phyloP scores from a whole-genome alignment of 2,888 invertebrate genomes.

The Clitarchus hookeri region DNA sequence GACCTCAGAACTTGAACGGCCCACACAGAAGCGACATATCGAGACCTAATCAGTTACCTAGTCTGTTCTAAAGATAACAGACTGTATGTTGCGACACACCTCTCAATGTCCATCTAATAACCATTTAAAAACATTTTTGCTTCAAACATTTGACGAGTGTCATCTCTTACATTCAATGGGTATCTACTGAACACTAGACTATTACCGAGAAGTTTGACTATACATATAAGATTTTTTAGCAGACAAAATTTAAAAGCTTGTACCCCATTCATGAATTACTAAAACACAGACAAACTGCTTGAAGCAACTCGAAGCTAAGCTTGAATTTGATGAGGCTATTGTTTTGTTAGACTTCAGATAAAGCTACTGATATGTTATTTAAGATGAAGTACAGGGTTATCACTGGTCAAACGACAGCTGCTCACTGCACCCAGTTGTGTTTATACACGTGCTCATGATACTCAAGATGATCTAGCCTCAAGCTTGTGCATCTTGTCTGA shows the following conservation, averaged over 20 bases:
- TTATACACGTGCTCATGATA: too few relatives aligned
- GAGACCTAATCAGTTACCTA: background rate
- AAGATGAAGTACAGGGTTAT: background rate
- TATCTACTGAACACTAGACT: background rate
- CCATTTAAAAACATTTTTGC: background rate
- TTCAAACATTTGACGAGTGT: background rate
- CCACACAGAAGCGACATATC: background rate
- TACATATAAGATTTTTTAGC: too few relatives aligned
- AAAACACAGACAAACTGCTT: background rate
- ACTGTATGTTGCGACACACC: background rate
- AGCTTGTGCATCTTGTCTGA: background rate
- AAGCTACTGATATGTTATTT: background rate
- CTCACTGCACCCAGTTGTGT: background rate
- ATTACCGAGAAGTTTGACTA: background rate
- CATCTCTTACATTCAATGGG: background rate
- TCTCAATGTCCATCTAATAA: background rate
- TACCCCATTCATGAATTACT: background rate
- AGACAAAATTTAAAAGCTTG: background rate
- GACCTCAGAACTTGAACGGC: too few relatives aligned
- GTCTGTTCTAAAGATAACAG: slow-evolving; percentile 18
- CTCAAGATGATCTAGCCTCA: background rate
- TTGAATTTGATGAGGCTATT: background rate
- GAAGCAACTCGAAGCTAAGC: background rate
- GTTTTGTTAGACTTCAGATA: background rate
- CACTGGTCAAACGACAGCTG: background rate